These are phyloP conservation scores for Meandrusa payeni DNA, from an alignment of 2,888 invertebrate genomes.

Conservation along the genomic window DNA sequence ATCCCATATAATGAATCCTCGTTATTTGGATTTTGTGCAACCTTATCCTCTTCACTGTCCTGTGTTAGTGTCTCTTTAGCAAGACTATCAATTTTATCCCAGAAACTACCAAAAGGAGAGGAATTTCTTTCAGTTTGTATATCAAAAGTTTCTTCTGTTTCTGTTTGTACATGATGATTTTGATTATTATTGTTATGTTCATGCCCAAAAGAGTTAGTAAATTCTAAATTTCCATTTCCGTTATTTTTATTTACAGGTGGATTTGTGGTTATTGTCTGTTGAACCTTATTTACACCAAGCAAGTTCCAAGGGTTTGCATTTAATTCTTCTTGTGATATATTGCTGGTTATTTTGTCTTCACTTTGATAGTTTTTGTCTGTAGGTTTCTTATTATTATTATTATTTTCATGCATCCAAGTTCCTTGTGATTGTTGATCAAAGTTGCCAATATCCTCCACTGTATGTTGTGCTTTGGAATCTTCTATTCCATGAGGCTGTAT, in stretches of 20 bases:
- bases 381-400: neutral
- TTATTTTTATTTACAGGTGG: neutral
- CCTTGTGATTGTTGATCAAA: conserved; percentile 28
- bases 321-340: neutral
- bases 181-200: neutral
- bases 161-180: conserved; percentile 8
- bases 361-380: neutral
- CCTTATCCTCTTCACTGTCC: conserved; percentile 12
- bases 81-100: conserved; percentile 28
- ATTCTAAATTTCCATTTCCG: neutral
- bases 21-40: conserved; percentile 3
- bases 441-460: conserved; percentile 21
- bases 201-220: neutral
- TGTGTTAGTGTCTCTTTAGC: conserved; percentile 16
- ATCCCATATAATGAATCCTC: conserved; percentile 1
- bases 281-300: neutral
- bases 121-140: conserved; percentile 14
- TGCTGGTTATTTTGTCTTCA: neutral
- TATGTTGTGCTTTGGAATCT: conserved; percentile 8
- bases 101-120: conserved; percentile 24
- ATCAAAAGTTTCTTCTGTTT: neutral
- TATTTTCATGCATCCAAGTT: conserved; percentile 3
- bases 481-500: conserved; percentile 20
- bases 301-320: neutral
- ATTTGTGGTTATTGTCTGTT: conserved; percentile 1